Evolutionary conservation across 2,113 vertebrate genomes (phyloP).

Genomic region (Stictonetta naevosa): DNA sequence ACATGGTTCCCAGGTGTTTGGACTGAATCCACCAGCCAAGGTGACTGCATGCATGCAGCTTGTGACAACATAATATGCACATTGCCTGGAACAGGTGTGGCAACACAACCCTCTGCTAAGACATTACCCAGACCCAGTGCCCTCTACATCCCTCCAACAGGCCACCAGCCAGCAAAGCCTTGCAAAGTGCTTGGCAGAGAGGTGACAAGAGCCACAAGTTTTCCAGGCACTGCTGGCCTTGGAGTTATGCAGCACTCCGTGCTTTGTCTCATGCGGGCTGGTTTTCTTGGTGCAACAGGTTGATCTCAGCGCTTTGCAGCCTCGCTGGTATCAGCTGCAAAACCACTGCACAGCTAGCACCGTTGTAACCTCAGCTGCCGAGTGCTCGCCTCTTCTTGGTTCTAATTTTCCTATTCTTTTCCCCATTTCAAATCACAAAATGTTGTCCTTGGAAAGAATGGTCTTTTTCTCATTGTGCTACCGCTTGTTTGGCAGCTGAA

Average conservation of each 20-base stretch:
- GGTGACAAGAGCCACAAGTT: not conserved
- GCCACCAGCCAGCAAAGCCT: not conserved
- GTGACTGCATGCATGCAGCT: not conserved
- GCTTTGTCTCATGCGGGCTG: not conserved
- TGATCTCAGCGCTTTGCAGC: not conserved
- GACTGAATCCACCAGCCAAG: not conserved
- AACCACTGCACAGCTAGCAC: not conserved
- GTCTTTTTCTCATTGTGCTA: not conserved
- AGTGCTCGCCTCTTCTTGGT: not conserved
- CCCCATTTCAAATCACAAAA: not conserved
- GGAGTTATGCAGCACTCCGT: fast-evolving
- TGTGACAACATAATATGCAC: not conserved
- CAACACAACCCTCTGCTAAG: not conserved
- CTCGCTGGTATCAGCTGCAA: not conserved
- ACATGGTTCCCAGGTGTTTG: not conserved
- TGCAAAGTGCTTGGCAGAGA: not conserved
- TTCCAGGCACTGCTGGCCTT: not conserved
- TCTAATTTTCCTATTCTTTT: not conserved
- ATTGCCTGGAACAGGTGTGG: not conserved
- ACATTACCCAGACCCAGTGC: not conserved
- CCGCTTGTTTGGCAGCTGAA: not conserved
- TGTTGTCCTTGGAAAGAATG: fast-evolving
- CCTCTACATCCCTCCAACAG: not conserved
- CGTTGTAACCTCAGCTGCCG: not conserved
- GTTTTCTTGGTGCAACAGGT: not conserved